Evolutionary conservation across 2,888 invertebrate genomes (phyloP), one percentile per base, ranked within the genome.

Genomic region (Cryptocheilus praepositus): DNA sequence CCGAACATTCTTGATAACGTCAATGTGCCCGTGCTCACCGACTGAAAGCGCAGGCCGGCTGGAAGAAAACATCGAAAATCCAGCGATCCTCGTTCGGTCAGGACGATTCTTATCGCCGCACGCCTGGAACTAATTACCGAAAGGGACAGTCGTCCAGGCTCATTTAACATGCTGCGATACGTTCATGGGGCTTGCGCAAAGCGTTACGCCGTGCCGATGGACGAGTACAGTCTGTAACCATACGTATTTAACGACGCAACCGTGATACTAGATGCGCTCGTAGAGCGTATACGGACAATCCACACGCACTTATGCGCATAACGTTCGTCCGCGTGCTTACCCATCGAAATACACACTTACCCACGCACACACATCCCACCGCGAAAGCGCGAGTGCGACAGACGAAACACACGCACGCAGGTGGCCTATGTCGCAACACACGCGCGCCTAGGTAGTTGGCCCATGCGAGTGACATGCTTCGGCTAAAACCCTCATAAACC

Each of bases 401-500:
- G 36, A 36, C 3, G 3, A 7, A 11, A 11, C 36, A 11, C 36
- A 36, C 11, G 13, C 11, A 36, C 1, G 36, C 7, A 11, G 49
- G 49, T 28, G 52, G 46, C 28, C 28, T 63, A 8, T n/a, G 49
- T 45, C 69, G 28, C 28, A 7, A 54, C 53, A 69, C 64, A 76
- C 65, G 68, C 54, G 71, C 67, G 64, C 68, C 75, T 72, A 73
- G 76, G 71, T 83, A 81, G 76, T 75, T 71, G 77, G 69, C 60
- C 71, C 74, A 61, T 77, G 78, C 72, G 76, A 79, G 80, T 82
- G 84, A 85, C 83, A 81, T 69, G 83, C 73, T 75, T 70, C 66
- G 61, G 75, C 79, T 77, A 82, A 84, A 85, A 81, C 79, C 81
- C 80, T 77, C 82, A 79, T 85, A 86, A 86, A 83, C 81, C 81